Percentiles rank a stretch among this genome's conserved stretches.
phyloP scores from a whole-genome alignment of 2,797 vertebrate species.

The Syndactyla subalaris region DNA sequence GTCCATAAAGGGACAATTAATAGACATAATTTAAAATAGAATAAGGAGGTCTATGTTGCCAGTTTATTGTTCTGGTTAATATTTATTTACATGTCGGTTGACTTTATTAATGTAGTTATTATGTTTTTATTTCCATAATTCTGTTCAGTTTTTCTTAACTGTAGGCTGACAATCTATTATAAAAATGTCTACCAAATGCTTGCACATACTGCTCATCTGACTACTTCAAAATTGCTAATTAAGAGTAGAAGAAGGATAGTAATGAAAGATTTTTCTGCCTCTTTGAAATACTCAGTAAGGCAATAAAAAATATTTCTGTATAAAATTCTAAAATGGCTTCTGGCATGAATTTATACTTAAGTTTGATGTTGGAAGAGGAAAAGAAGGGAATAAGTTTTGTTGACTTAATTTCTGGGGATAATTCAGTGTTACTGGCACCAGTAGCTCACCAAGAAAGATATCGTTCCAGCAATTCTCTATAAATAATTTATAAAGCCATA shows the following conservation, averaged over 20 bases:
- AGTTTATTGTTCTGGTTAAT: neutral
- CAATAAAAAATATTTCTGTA: neutral
- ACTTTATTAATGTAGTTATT: neutral
- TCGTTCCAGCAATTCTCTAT: neutral
- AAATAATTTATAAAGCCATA: slow-evolving; percentile 47
- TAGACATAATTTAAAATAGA: neutral
- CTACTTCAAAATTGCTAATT: neutral
- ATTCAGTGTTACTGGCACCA: slow-evolving; percentile 12
- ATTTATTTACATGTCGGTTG: neutral
- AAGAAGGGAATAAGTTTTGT: neutral
- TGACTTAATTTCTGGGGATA: slow-evolving; percentile 4
- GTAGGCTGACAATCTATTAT: neutral
- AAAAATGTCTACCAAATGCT: neutral
- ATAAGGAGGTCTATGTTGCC: neutral
- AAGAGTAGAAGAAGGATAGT: neutral
- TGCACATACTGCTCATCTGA: neutral
- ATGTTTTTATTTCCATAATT: neutral
- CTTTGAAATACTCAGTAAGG: neutral
- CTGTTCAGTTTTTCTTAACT: neutral
- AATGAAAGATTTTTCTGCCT: neutral
- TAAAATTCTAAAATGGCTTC: slow-evolving; percentile 1
- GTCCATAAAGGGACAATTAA: neutral
- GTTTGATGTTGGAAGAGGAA: neutral
- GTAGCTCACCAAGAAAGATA: neutral
- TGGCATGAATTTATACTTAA: neutral